Evolutionary conservation across 2,113 vertebrate genomes (phyloP), one percentile per base, ranked within the genome.

Genomic region (Phasianus colchicus): DNA sequence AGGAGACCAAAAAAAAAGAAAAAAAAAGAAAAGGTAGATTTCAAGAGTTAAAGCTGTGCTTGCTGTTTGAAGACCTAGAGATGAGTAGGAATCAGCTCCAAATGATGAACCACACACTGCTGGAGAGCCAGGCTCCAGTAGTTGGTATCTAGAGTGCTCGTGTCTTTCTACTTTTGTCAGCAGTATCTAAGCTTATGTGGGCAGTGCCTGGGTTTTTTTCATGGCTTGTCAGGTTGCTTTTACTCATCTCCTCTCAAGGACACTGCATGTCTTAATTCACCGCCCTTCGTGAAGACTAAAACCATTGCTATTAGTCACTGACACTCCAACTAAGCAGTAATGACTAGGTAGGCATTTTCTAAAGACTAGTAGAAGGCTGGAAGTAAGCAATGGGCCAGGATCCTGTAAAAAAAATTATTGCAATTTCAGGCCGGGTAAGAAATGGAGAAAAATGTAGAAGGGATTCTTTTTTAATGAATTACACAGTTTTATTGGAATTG

Each of bases 171-270:
- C 58, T 36, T n/a, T 61, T 29, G 55, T 72, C 87, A 92, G 94
- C 82, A 85, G 12, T 63, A 73, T 11, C 24, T 1, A 2, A 27
- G 40, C 65, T 86, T 60, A 64, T 0, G 0, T 20, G 81, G 76
- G 54, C 36, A 85, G n/a, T 34, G 42, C 64, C 55, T 34, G 32
- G 54, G 36, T 64, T 83, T 76, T 72, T 21, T 47, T 77, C 77
- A 43, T 0, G 6, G 47, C 42, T 81, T 0, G 0, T 3, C 16
- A 20, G 27, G 27, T 22, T 66, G 67, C 58, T 77, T 66, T 93
- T 83, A 72, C 63, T 83, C 69, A 64, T 58, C 72, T 80, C 14
- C 36, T 79, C 82, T 52, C 77, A 66, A 88, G 77, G 83, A 69
- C 57, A 6, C 32, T n/a, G 21, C 40, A 47, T 57, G 40, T 85